Base-by-base conservation (phyloP, 2,888 invertebrate species). In the Idaea dimidiata region DNA sequence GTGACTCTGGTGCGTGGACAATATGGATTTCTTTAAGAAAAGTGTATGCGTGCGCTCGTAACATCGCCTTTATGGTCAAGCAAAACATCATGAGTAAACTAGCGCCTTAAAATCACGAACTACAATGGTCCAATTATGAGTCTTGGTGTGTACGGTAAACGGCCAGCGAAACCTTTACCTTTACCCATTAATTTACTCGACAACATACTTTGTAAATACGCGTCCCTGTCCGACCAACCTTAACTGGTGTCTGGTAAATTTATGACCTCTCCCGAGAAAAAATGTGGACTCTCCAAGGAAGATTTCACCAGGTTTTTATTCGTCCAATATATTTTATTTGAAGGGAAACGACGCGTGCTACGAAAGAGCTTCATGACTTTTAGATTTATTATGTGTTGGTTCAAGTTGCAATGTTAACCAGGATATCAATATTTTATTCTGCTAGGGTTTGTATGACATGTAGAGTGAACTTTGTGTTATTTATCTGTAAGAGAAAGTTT, bases 251-350 rank as follows among this genome's bases (percentile, higher is more conserved):
- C 81, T 70, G 68, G 70, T 69, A 73, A 75, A 87, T 88, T 87
- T 86, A 87, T 78, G 77, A 79, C 74, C 78, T 72, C 78, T 76
- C 78, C 61, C 72, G 73, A 72, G 80, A 79, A 83, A 84, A 87
- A 85, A 86, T 83, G 83, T 81, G 80, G 73, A 82, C 82, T 84
- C 82, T 80, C 79, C 66, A 71, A 75, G 76, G 81, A 84, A 79
- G 82, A 82, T 82, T 81, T 80, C 80, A 74, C 84, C 77, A 75
- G 43, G 82, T 83, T 88, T 78, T 87, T 85, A 86, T 83, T 82
- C 83, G 78, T 76, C 69, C 82, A 77, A 86, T 86, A 84, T 85
- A 86, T 89, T 87, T 85, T 82, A 85, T 84, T 70, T 67, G 68
- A 69, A 77, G 81, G 85, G 85, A 86, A 87, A 87, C 86, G 86